A percentile compares a stretch with the other conserved stretches of the same genome.
These are phyloP conservation scores for Cistogaster globosa DNA, from an alignment of 2,888 invertebrate species.

Conservation along the genomic window DNA sequence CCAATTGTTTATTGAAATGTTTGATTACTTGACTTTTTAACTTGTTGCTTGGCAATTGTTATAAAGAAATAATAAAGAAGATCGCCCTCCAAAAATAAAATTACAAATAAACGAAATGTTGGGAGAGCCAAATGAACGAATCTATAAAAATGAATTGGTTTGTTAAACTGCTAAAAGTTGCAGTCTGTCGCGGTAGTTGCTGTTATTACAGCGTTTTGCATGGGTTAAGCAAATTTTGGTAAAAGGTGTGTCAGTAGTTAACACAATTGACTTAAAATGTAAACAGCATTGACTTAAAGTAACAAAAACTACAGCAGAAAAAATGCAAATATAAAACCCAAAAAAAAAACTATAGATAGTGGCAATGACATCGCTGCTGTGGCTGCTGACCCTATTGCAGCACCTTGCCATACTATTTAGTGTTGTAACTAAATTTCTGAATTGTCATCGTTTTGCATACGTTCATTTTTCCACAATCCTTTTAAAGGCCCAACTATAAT, in stretches of 20 bases:
- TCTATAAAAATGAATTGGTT: constrained; percentile 71
- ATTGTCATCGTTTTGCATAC: constrained; percentile 68
- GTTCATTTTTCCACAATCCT: constrained; percentile 57
- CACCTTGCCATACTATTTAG: background rate
- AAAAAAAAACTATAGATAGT: constrained; percentile 71
- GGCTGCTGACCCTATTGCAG: constrained; percentile 26
- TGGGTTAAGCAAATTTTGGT: constrained; percentile 69
- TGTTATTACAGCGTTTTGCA: constrained; percentile 69
- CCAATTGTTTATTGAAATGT: constrained; percentile 72
- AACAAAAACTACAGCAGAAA: constrained; percentile 30
- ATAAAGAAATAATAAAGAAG: constrained; percentile 47
- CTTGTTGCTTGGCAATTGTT: constrained; percentile 67
- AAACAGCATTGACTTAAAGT: constrained; percentile 63
- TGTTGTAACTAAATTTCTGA: constrained; percentile 65
- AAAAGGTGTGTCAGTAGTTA: constrained; percentile 80
- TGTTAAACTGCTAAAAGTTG: constrained; percentile 54
- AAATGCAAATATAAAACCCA: constrained; percentile 30
- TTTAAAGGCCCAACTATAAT: too few species aligned
- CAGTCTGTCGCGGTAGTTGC: constrained; percentile 52
- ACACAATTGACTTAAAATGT: constrained; percentile 71
- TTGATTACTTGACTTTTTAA: constrained; percentile 72
- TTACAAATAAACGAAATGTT: background rate
- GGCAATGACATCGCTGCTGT: constrained; percentile 59
- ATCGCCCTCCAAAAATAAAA: constrained; percentile 10
- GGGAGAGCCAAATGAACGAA: constrained; percentile 52